Evolutionary conservation across 2,113 vertebrate genomes (phyloP), one percentile per base, ranked within the genome.

Genomic region (Capreolus pygargus): DNA sequence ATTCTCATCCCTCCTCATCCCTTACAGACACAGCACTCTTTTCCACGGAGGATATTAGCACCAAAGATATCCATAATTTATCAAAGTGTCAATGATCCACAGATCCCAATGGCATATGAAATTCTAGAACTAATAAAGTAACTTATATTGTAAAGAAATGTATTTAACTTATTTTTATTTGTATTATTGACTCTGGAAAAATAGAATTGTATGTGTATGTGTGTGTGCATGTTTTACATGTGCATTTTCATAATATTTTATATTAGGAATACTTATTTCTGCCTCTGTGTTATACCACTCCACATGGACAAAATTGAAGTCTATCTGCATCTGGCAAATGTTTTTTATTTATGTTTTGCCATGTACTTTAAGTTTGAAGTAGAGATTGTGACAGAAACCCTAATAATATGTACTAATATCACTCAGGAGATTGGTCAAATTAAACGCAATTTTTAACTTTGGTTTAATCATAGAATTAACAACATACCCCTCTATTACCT

Each of bases 191-290:
- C 52, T 94, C 55, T 89, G 54, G 30, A 50, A 95, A 96, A 95
- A 81, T 64, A 52, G 90, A 96, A 95, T 43, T 50, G 14, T 19
- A n/a, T 39, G 10, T 57, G 33, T 55, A 17, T 39, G 54, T 47
- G 47, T n/a, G n/a, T 60, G 33, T 13, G 8, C 3, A 3, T 67
- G 15, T 9, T 45, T 60, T 19, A 25, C 10, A 1, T 64, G 19
- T 91, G 25, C 74, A 16, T 89, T 76, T 95, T 83, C 45, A 82
- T 64, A 61, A 17, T 85, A 81, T 89, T 94, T 97, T 95, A 88
- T 39, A 91, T 88, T 64, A 14, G 21, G 30, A 70, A 86, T 74
- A 45, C 6, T 88, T 94, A 85, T 50, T 70, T 45, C n/a, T 97
- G n/a, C 54, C 76, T 87, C 85, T 95, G 16, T 78, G n/a, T 88